Base-by-base conservation (phyloP, 2,888 invertebrate genomes). In the Escarpia spicata region DNA sequence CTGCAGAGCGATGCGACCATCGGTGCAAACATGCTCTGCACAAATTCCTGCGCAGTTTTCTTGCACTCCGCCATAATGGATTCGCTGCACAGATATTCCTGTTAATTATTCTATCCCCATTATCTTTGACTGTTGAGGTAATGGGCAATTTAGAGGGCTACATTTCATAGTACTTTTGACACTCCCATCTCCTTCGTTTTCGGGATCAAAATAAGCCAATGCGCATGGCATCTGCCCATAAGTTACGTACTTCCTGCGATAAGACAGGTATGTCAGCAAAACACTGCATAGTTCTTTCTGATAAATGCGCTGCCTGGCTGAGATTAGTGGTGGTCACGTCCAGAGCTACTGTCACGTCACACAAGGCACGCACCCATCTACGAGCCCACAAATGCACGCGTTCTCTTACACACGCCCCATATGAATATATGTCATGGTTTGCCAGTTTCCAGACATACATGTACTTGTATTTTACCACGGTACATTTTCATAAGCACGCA, bases 1-100 rank as follows among this genome's bases (percentile, higher is more conserved):
- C 98, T 98, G 95, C 98, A 98, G 94, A 99, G 97, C 44, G 98
- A 98, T 92, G 98, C 99, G 94, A 99, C 97, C 96, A 98, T 97
- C 0, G 99, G 99, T 91, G 98, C 98, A 97, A 99, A 99, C 90
- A 98, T 98, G 96, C 98, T 98, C 96, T 98, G 98, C 94, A 99
- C 98, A 96, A 98, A 98, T 97, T 99, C 98, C 93, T 95, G 96
- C 43, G 97, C 96, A 37, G 96, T 96, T 94, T 96, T 96, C 93
- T 96, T 96, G 93, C 96, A 96, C 94, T 96, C 96, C n/a, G 97
- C 96, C 97, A 97, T 97, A 43, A 19, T 37, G 91, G 19, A 75
- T 75, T 26, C 6, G 75, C 75, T 75, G 75, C 75, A n/a, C 19
- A 75, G 75, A 26, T 75, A 75, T 75, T 75, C 75, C 75, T 2